Base-by-base conservation (phyloP, 1,140 invertebrate genomes). In the Meloidogyne hapla region DNA sequence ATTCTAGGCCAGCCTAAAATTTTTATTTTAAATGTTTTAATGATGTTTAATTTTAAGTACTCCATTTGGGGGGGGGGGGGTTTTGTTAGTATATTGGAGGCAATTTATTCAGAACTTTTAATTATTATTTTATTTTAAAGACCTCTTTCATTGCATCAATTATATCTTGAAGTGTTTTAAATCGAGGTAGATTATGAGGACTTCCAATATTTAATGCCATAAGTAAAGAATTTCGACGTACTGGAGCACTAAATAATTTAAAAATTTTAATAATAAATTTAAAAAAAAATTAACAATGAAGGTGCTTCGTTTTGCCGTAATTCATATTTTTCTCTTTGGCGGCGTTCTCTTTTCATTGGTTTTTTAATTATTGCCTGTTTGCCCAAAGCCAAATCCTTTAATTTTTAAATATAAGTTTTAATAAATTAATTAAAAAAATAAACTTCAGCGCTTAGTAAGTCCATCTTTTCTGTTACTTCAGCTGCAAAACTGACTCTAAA, bases 1-100 rank as follows among this genome's bases (percentile, higher is more conserved):
- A 84, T 67, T 88, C 88, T 10, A 90, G 80, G n/a, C 89, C 89
- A 18, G 89, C 88, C 77, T 85, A 78, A 80, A 85, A 77, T 71
- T 45, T 21, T 71, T 74, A 63, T 18, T 33, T 21, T 48, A 10
- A 10, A 38, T 38, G n/a, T 63, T 5, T 6, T 65, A 12, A 10
- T 26, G 15, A 13, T n/a, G n/a, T n/a, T n/a, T n/a, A n/a, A n/a
- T n/a, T n/a, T n/a, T n/a, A n/a, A n/a, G n/a, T n/a, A n/a, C n/a
- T n/a, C n/a, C n/a, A n/a, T n/a, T n/a, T n/a, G n/a, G 33, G 9
- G 33, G 9, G 33, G 9, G 33, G 33, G 33, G 33, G 33, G 33
- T 6, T 33, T 33, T n/a, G n/a, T n/a, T n/a, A n/a, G n/a, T n/a
- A n/a, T n/a, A n/a, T n/a, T n/a, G n/a, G n/a, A 33, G 33, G 33